These are phyloP conservation scores for Nemotelus nigrinus DNA, from an alignment of 2,888 invertebrate genomes.

Conservation along the genomic window DNA sequence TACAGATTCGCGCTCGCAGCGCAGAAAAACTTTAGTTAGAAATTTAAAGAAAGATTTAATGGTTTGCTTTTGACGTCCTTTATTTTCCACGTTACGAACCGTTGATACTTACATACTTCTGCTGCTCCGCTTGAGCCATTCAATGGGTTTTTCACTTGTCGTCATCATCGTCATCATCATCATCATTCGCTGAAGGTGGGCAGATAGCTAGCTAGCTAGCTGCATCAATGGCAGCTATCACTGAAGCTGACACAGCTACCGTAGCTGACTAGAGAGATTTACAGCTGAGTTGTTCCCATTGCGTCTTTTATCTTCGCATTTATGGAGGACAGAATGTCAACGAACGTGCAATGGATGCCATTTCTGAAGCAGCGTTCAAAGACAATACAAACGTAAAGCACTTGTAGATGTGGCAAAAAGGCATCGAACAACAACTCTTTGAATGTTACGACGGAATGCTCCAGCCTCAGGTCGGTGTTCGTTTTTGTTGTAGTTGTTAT, in stretches of 20 bases:
- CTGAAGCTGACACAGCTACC: too few relatives aligned
- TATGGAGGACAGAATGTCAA: conserved; percentile 44
- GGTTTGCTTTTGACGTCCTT: too few relatives aligned
- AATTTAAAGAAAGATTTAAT: too few relatives aligned
- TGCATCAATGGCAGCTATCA: too few relatives aligned
- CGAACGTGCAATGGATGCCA: conserved; percentile 39
- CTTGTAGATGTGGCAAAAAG: not conserved
- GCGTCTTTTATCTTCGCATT: conserved; percentile 26
- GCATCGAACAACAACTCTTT: not conserved
- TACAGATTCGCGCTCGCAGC: too few relatives aligned
- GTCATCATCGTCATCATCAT: not conserved
- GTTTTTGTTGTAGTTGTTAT: not conserved
- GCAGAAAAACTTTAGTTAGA: too few relatives aligned
- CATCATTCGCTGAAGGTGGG: not conserved
- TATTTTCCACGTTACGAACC: too few relatives aligned
- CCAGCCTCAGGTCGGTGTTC: too few relatives aligned
- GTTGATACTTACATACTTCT: too few relatives aligned
- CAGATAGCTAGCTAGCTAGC: not conserved
- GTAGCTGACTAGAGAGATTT: not conserved
- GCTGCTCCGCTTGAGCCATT: not conserved
- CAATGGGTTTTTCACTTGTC: conserved; percentile 10
- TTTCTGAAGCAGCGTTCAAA: conserved; percentile 4
- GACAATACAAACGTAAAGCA: conserved; percentile 3
- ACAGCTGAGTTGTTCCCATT: conserved; percentile 20
- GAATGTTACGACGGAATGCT: too few relatives aligned